Base-by-base conservation (phyloP, 2,113 vertebrate genomes). In the Thalassarche chlororhynchos region DNA sequence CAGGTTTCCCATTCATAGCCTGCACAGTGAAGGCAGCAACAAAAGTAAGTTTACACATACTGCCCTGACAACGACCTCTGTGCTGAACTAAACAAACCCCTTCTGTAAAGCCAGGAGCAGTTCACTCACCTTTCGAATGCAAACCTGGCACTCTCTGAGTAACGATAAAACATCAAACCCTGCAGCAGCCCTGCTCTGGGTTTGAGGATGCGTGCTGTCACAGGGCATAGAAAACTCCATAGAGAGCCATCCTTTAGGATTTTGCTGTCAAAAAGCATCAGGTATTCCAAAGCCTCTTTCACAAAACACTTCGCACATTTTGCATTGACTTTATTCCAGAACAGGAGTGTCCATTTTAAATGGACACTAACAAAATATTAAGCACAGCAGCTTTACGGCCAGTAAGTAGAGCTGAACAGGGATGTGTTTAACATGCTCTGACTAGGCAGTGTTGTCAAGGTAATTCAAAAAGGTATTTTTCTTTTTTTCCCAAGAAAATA, bases 11-110 rank as follows among this genome's bases (percentile, higher is more conserved):
- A 64, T 83, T 81, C 70, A 72, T 10, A 94, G 61, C 36, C 57
- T 65, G 52, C 25, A 5, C 36, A 74, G 65, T 1, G 5, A 84
- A 93, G 96, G 71, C 79, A 78, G 38, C 16, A 64, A 78, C 88
- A 90, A 54, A 66, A 66, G 14, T 55, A 40, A 70, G 75, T n/a
- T 61, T 82, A 79, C 87, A 57, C 14, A 40, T 38, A 42, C 58
- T 96, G 94, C 89, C 94, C 97, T 94, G 94, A 79, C 62, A 52
- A n/a, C 20, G 90, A 98, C 95, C 97, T 84, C 60, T 19, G 8
- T 29, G 69, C 64, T 54, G 62, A 78, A 78, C 87, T 68, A 86
- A 86, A 96, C 93, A 91, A 97, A 54, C 21, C 14, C 47, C 49
- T 68, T 68, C 54, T 94, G 95, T 44, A 87, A 86, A 74, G 64